A percentile compares a stretch with the other conserved stretches of the same genome.
These are phyloP conservation scores for Stenurella melanura DNA, from an alignment of 2,888 invertebrate genomes.

Conservation along the genomic window DNA sequence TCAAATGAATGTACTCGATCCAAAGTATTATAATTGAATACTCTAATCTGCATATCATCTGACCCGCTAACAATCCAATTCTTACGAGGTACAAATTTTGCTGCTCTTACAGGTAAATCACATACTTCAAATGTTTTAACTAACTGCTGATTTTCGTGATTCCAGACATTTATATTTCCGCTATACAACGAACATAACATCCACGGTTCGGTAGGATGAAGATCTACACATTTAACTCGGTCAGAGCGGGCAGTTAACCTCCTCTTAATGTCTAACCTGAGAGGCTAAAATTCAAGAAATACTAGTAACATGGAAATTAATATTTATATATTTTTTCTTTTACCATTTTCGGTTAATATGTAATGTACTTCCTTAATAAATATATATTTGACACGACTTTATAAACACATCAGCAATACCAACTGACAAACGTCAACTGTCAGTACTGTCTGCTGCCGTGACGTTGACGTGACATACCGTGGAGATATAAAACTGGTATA, in stretches of 20 bases:
- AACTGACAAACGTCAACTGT: not conserved
- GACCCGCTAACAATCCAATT: slow-evolving; percentile 99
- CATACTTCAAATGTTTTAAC: slow-evolving; percentile 95
- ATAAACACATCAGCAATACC: slow-evolving; percentile 51
- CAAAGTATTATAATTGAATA: slow-evolving; percentile 98
- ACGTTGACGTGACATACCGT: too few species aligned
- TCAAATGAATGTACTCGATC: slow-evolving; percentile 97
- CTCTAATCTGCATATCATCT: slow-evolving; percentile 95
- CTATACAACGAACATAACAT: slow-evolving; percentile 98
- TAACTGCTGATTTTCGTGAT: slow-evolving; percentile 94
- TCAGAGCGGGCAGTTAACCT: slow-evolving; percentile 98
- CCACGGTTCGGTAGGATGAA: slow-evolving; percentile 99
- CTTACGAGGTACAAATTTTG: slow-evolving; percentile 96
- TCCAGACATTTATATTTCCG: slow-evolving; percentile 99
- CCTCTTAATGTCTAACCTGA: slow-evolving; percentile 98
- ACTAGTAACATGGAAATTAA: not conserved
- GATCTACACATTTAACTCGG: slow-evolving; percentile 97
- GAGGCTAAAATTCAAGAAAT: slow-evolving; percentile 79
- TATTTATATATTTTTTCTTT: slow-evolving; percentile 8
- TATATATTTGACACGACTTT: slow-evolving; percentile 21
- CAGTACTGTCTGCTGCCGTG: too few species aligned
- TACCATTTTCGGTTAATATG: slow-evolving; percentile 45
- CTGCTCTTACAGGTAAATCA: slow-evolving; percentile 96
- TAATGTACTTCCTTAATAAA: slow-evolving; percentile 3
- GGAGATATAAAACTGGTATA: too few species aligned